Base-by-base conservation (phyloP, 2,797 vertebrate species). In the Mormyrops boulengeri region DNA sequence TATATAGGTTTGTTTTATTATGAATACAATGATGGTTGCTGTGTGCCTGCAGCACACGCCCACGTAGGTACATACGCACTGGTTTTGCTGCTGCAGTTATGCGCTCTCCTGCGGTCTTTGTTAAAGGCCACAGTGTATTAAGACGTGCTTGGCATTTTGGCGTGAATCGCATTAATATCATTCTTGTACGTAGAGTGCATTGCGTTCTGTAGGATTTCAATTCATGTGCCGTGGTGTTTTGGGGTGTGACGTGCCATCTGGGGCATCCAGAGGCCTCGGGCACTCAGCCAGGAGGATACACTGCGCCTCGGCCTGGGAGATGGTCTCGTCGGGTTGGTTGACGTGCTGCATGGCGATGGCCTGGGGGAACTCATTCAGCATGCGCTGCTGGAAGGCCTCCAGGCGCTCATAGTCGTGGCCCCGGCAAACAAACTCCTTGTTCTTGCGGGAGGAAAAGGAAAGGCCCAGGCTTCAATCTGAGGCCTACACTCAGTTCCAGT, bases 311-410 rank as follows among this genome's bases (percentile, higher is more conserved):
- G 98, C 98, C 95, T 99, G 98, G 96, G 99, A 98, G 94, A 99
- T 99, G 93, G 98, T 99, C 95, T 99, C 98, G 90, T 99, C 98
- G 0, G 98, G 98, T 94, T 98, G 98, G 96, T 99, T 99, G 93
- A 97, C 98, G 84, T 99, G 98, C 94, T 99, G 98, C 98, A 99
- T 99, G 96, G 98, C 97, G 93, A 99, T 98, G 94, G 98, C 98
- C 22, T 99, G 97, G 80, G 98, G 98, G 92, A 99, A 99, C 95
- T 99, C 98, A 44, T 96, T 97, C 92, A 99, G 94, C 98, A 99
- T 99, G 92, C 98, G 95, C 95, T 99, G 98, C 92, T 99, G 98
- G 95, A 99, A 99, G 91, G 98, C 97, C 94, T 99, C 98, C 95
- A 99, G 94, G 90, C 98, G 95, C 94, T 99, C 98, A 44, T 99